A percentile compares a stretch with the other conserved stretches of the same genome.
These are phyloP conservation scores for Eptatretus burgeri DNA, from an alignment of 2,113 vertebrate species.

Conservation along the genomic window DNA sequence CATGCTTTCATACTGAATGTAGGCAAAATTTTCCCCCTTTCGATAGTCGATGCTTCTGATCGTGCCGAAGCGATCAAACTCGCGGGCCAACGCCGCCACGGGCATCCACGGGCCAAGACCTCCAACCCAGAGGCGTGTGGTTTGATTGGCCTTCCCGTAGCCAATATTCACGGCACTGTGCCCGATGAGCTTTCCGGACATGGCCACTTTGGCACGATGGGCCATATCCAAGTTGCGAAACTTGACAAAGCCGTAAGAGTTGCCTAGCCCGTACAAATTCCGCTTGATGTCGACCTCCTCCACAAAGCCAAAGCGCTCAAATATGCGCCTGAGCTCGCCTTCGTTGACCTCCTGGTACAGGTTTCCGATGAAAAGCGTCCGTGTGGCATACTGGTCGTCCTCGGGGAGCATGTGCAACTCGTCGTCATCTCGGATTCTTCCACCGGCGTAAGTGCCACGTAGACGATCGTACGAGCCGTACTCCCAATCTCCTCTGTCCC, in stretches of 20 bases:
- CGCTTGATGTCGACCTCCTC: slow-evolving; percentile 87
- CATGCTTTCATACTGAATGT: slow-evolving; percentile 90
- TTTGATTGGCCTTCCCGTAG: slow-evolving; percentile 80
- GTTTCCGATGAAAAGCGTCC: slow-evolving; percentile 80
- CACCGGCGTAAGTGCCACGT: slow-evolving; percentile 9
- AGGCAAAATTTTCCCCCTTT: slow-evolving; percentile 86
- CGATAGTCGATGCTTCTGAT: slow-evolving; percentile 88
- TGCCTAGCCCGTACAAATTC: slow-evolving; percentile 26
- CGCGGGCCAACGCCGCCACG: slow-evolving; percentile 51
- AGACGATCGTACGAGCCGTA: slow-evolving; percentile 50
- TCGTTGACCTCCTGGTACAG: slow-evolving; percentile 68
- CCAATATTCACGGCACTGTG: slow-evolving; percentile 79
- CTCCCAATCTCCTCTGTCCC: slow-evolving; percentile 11
- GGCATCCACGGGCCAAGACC: slow-evolving; percentile 83
- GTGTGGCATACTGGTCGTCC: slow-evolving; percentile 72
- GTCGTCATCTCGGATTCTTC: slow-evolving; percentile 57
- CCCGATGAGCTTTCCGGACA: slow-evolving; percentile 80
- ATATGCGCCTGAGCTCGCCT: slow-evolving; percentile 47
- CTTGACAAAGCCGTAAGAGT: slow-evolving; percentile 84
- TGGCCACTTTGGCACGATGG: slow-evolving; percentile 69
- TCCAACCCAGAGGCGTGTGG: slow-evolving; percentile 74
- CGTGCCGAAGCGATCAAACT: slow-evolving; percentile 90
- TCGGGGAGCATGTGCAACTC: slow-evolving; percentile 47
- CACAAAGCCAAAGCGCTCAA: slow-evolving; percentile 80
- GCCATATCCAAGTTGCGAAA: slow-evolving; percentile 97